These are phyloP conservation scores for Crambe crambe DNA, from an alignment of 37 sponge, comb jelly and placozoan genomes.

Conservation along the genomic window DNA sequence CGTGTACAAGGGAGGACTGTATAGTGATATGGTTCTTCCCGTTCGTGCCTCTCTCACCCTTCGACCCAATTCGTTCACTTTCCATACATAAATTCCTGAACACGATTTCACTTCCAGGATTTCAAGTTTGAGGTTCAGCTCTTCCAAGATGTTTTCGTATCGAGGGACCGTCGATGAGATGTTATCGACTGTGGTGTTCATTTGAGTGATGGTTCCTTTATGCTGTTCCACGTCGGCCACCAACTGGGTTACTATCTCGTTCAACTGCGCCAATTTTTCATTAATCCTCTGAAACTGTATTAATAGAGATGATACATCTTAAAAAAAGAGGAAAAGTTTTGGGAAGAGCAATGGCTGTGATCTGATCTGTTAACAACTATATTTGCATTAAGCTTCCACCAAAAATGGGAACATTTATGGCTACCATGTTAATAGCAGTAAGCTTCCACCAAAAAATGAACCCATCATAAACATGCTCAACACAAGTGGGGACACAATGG, in stretches of 20 bases:
- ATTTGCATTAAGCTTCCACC: too few species aligned
- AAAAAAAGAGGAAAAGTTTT: too few species aligned
- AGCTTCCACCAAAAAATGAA: too few species aligned
- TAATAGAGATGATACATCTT: too few species aligned
- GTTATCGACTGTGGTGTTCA: constrained; percentile 17
- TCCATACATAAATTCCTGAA: constrained; percentile 62
- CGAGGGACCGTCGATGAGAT: constrained; percentile 24
- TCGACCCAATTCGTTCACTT: constrained; percentile 49
- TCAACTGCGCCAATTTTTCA: constrained; percentile 21
- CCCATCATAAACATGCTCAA: too few species aligned
- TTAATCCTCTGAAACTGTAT: neutral
- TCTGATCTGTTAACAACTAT: too few species aligned
- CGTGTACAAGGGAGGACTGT: constrained; percentile 73
- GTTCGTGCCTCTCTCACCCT: constrained; percentile 39
- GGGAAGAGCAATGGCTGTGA: too few species aligned
- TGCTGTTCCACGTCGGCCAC: constrained; percentile 35
- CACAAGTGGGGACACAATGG: too few species aligned
- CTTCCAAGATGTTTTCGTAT: constrained; percentile 26
- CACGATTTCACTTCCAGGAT: constrained; percentile 53
- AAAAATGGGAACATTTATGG: too few species aligned
- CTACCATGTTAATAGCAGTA: too few species aligned
- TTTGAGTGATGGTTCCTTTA: constrained; percentile 33
- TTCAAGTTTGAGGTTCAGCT: constrained; percentile 56
- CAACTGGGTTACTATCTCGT: constrained; percentile 14
- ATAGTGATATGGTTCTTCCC: constrained; percentile 56